Percentiles rank a stretch among this genome's conserved stretches.
Evolutionary conservation across 2,113 vertebrate species (phyloP).

Genomic region (Heterotis niloticus): DNA sequence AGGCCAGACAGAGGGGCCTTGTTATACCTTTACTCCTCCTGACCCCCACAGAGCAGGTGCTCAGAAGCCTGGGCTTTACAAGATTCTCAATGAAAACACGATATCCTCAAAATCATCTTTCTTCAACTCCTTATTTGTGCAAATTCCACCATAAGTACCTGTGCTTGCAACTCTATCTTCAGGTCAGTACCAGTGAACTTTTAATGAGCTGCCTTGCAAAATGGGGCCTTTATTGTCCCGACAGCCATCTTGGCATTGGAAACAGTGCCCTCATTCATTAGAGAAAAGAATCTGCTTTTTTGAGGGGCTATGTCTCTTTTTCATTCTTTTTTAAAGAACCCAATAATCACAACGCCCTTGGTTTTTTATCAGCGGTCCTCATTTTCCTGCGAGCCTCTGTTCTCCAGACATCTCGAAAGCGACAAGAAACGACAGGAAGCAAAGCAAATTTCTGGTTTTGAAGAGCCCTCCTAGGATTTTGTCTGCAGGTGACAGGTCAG

Average conservation of each 20-base stretch:
- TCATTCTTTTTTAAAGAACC: constrained; percentile 36
- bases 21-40: constrained; percentile 24
- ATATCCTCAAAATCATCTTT: constrained; percentile 57
- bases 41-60: constrained; percentile 7
- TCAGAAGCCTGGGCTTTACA: constrained; percentile 15
- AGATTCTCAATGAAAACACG: constrained; percentile 35
- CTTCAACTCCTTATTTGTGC: constrained; percentile 60
- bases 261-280: constrained; percentile 64
- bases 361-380: constrained; percentile 35
- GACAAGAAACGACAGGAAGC: background rate
- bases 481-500: too few relatives aligned
- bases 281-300: constrained; percentile 55
- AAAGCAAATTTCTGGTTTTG: too few relatives aligned
- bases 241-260: constrained; percentile 51
- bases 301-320: constrained; percentile 34
- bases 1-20: constrained; percentile 7
- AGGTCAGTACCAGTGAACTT: constrained; percentile 43
- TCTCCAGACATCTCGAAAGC: constrained; percentile 6
- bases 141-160: constrained; percentile 62
- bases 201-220: constrained; percentile 61
- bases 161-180: constrained; percentile 61
- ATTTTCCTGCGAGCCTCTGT: constrained; percentile 35
- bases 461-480: too few relatives aligned
- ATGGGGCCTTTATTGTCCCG: constrained; percentile 64
- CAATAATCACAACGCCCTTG: constrained; percentile 1